Evolutionary conservation across 2,888 invertebrate species (phyloP).

Genomic region (Miltochrista miniata): DNA sequence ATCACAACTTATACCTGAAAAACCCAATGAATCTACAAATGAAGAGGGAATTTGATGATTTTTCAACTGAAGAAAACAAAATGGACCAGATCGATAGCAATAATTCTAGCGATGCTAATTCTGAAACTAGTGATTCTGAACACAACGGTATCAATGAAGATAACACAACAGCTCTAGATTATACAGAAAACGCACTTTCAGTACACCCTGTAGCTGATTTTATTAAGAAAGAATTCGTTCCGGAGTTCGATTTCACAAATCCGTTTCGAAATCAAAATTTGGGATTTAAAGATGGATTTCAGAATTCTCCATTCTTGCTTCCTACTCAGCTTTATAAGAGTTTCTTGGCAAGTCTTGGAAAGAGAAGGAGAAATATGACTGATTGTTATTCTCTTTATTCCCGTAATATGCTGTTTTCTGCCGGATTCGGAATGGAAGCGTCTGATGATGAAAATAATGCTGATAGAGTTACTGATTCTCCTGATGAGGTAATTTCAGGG

Average conservation of each 20-base stretch:
- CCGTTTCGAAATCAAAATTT: slow-evolving; percentile 73
- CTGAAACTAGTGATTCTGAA: slow-evolving; percentile 74
- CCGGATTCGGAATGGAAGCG: slow-evolving; percentile 67
- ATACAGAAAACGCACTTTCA: slow-evolving; percentile 68
- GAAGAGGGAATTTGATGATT: slow-evolving; percentile 76
- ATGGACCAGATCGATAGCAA: slow-evolving; percentile 65
- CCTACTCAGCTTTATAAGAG: slow-evolving; percentile 92
- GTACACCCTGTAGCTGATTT: slow-evolving; percentile 75
- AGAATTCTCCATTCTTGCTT: slow-evolving; percentile 84
- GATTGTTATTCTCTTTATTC: slow-evolving; percentile 78
- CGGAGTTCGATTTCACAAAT: slow-evolving; percentile 73
- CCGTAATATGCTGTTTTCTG: slow-evolving; percentile 83
- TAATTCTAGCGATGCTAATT: slow-evolving; percentile 71
- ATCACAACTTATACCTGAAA: slow-evolving; percentile 68
- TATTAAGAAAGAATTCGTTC: slow-evolving; percentile 79
- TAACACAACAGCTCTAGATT: slow-evolving; percentile 62
- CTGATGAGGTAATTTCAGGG: slow-evolving; percentile 71
- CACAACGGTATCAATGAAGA: slow-evolving; percentile 66
- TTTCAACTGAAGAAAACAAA: slow-evolving; percentile 60
- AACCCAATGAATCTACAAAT: slow-evolving; percentile 72
- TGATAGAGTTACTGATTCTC: slow-evolving; percentile 72
- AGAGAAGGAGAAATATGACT: slow-evolving; percentile 72
- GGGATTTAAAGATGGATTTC: slow-evolving; percentile 69
- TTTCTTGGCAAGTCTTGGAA: slow-evolving; percentile 86
- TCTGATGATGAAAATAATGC: slow-evolving; percentile 74